These are phyloP conservation scores for Catharus fuscescens DNA, from an alignment of 2,113 vertebrate genomes.

Conservation along the genomic window DNA sequence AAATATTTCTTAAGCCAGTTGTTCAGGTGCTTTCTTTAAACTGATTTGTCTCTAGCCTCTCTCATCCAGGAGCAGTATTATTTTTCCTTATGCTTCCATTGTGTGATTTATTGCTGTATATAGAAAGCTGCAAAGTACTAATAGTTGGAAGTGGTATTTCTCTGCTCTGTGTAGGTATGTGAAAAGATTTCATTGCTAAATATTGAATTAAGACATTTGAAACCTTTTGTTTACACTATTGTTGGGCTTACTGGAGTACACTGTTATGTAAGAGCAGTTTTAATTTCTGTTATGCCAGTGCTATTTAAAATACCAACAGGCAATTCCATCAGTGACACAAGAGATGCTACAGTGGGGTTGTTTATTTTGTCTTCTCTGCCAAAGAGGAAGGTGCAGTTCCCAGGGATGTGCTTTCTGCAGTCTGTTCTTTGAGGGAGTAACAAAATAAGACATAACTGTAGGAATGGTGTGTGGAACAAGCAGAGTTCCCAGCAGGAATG, in stretches of 20 bases:
- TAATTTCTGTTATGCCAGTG: background rate
- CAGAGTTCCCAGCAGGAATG: background rate
- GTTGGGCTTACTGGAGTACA: background rate
- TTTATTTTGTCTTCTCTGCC: background rate
- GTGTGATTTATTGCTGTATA: background rate
- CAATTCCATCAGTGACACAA: background rate
- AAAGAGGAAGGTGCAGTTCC: background rate
- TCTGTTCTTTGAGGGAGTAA: background rate
- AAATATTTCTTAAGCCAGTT: background rate
- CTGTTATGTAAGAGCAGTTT: background rate
- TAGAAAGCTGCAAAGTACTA: background rate
- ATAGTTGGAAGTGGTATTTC: background rate
- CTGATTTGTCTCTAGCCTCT: background rate
- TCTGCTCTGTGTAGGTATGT: background rate
- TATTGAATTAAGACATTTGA: background rate
- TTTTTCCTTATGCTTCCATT: background rate
- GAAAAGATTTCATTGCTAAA: background rate
- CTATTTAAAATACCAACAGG: background rate
- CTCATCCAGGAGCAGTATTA: background rate
- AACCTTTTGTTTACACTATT: background rate
- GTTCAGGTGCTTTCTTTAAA: background rate
- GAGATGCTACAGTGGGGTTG: background rate
- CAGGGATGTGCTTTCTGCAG: background rate
- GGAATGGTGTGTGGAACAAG: background rate
- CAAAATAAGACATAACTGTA: background rate